Conservation (phyloP, 2,113 vertebrate genomes). For the Ptyas mucosa region DNA sequence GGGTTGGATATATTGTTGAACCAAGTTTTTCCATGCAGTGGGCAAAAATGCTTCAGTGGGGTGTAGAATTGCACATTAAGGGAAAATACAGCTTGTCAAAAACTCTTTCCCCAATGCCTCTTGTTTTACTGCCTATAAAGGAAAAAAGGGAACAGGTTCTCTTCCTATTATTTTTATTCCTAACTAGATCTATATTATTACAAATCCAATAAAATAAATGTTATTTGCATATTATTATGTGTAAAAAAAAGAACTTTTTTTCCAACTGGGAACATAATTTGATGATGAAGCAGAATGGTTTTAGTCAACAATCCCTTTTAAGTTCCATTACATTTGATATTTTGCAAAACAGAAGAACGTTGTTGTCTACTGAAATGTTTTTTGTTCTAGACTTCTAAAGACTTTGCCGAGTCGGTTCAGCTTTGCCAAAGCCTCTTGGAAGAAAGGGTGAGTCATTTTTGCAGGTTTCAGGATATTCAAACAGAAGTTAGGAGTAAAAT, state of each 20-base stretch:
- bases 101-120: background rate
- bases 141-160: background rate
- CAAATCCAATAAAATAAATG: background rate
- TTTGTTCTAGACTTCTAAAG: constrained; percentile 57
- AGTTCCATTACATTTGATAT: background rate
- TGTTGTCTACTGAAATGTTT: background rate
- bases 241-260: background rate
- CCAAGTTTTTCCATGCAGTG: background rate
- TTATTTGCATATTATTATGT: background rate
- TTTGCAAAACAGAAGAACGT: background rate
- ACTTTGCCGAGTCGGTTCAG: constrained; percentile 78
- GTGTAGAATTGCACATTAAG: background rate
- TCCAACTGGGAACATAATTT: background rate
- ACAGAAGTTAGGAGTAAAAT: background rate
- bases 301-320: background rate
- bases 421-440: constrained; percentile 75
- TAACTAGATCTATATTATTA: background rate
- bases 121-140: background rate
- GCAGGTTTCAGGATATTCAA: background rate
- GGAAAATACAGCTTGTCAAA: background rate
- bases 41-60: background rate
- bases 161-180: background rate
- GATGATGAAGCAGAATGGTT: background rate
- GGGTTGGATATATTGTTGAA: background rate
- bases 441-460: constrained; percentile 73